Evolutionary conservation across 2,113 vertebrate species (phyloP).

Genomic region (Pterocles burchelli): DNA sequence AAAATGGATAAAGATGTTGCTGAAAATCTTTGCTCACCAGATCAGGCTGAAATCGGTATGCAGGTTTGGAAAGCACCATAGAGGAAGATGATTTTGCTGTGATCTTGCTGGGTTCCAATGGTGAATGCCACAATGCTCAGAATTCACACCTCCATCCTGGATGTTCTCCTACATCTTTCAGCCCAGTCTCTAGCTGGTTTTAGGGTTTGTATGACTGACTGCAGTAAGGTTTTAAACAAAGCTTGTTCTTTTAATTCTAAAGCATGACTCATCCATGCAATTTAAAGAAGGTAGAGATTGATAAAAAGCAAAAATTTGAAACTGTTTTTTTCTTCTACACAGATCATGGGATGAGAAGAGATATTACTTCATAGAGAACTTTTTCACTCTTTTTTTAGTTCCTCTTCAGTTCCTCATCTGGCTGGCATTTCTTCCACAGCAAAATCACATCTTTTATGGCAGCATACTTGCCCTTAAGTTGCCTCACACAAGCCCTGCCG

Average conservation of each 20-base stretch:
- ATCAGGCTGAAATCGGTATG: not conserved
- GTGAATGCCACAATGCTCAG: not conserved
- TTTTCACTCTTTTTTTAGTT: not conserved
- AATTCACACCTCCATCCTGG: not conserved
- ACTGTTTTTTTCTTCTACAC: not conserved
- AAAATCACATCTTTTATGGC: not conserved
- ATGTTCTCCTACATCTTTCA: not conserved
- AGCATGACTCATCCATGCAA: not conserved
- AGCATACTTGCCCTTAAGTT: not conserved
- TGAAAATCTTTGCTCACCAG: not conserved
- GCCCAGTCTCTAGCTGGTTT: not conserved
- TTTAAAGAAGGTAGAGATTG: not conserved
- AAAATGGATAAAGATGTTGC: not conserved
- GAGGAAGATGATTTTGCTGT: not conserved
- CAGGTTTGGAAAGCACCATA: not conserved
- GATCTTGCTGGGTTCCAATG: accelerated
- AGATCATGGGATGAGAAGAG: not conserved
- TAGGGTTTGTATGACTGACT: not conserved
- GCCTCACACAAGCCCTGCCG: not conserved
- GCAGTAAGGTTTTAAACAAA: not conserved
- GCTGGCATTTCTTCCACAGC: not conserved
- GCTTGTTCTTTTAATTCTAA: not conserved
- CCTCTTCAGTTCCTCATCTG: not conserved
- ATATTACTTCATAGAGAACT: not conserved
- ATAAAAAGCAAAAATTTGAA: not conserved